phyloP scores from a whole-genome alignment of 1,140 invertebrate genomes.

The Diorhabda elongata region DNA sequence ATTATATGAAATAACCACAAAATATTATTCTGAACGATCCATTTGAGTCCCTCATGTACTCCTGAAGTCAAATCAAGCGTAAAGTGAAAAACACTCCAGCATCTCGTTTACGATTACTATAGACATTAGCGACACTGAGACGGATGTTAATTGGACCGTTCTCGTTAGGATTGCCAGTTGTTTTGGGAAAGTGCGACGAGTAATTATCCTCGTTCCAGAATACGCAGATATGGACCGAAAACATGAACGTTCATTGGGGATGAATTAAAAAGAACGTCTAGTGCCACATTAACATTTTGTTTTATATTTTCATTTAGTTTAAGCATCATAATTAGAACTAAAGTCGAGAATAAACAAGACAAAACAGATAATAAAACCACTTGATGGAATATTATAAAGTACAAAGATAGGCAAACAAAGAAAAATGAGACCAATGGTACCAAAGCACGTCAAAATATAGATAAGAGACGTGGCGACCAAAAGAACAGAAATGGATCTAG shows the following conservation, averaged over 20 bases:
- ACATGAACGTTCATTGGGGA: conserved; percentile 1
- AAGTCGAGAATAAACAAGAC: no score
- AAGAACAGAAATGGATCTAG: no score
- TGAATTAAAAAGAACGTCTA: background rate
- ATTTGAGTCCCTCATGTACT: background rate
- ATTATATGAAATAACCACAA: background rate
- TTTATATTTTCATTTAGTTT: no score
- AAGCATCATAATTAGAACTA: no score
- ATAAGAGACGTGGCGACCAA: no score
- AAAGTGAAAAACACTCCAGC: conserved; percentile 2
- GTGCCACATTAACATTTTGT: background rate
- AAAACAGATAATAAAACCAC: no score
- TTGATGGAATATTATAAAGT: no score
- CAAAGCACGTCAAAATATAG: no score
- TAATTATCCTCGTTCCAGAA: conserved; percentile 8
- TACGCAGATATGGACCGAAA: background rate
- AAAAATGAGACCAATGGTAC: no score
- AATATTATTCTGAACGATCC: background rate
- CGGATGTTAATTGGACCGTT: conserved; percentile 15
- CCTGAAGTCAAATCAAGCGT: conserved; percentile 1
- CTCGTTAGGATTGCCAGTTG: conserved; percentile 15
- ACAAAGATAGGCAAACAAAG: no score
- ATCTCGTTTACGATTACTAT: conserved; percentile 16
- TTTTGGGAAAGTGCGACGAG: conserved; percentile 16
- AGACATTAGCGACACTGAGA: conserved; percentile 16